Evolutionary conservation across 2,113 vertebrate genomes (phyloP), one percentile per base, ranked within the genome.

Genomic region (Podilymbus podiceps): DNA sequence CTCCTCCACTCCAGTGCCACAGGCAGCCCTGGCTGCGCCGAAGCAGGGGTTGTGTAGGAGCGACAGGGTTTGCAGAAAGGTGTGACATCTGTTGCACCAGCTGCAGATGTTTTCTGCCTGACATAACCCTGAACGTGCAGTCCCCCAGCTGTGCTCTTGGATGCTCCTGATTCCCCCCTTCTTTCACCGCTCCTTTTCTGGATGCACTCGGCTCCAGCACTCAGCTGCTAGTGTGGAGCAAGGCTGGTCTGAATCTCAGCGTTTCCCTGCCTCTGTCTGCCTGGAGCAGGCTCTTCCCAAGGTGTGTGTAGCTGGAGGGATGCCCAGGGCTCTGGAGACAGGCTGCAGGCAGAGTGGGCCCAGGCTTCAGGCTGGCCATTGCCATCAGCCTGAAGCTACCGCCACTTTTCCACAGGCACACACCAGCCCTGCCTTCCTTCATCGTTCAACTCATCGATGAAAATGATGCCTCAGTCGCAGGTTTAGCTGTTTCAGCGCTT

Each of bases 381-480:
- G 38, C 38, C 24, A 8, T 2, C 6, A 82, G 75, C 75, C 52
- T 75, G 27, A 53, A 85, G 55, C 33, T 53, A 28, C 33, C 50
- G 30, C 21, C 8, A 3, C 38, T 58, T n/a, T 59, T 90, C 12
- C 27, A 21, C 0, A 0, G 84, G 80, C 53, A 35, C 7, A 3
- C 44, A 49, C 24, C 62, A 87, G 74, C 24, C 44, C 71, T 82
- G 60, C 44, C 53, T 85, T 19, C 18, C n/a, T 50, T 72, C 47
- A 28, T 55, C 77, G 42, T 47, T 85, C 44, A 91, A 11, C 58
- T 72, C 9, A 15, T 31, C 3, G 3, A 35, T 31, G 30, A 79
- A 91, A 78, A 78, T 20, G 1, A 47, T 49, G 52, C 31, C 47
- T 87, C 44, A 30, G 64, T 67, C n/a, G 3, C 0, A 0, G 8